Evolutionary conservation across 2,797 vertebrate genomes (phyloP).

Genomic region (Sebastes matsubarae): DNA sequence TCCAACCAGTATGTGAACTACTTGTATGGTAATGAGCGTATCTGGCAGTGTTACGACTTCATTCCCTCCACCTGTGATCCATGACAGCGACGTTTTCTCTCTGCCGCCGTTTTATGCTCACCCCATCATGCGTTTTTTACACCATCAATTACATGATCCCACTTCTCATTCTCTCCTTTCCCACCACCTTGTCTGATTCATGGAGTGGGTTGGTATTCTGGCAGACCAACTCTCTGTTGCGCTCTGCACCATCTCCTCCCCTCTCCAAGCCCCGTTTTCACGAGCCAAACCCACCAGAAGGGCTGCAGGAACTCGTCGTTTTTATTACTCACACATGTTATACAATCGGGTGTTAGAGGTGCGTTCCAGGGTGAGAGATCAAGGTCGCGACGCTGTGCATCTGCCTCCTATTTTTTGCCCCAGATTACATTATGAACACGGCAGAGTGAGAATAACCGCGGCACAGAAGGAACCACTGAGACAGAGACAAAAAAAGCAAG

Average conservation of each 20-base stretch:
- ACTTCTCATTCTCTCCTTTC: slow-evolving; percentile 19
- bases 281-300: slow-evolving; percentile 51
- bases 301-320: slow-evolving; percentile 13
- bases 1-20: background rate
- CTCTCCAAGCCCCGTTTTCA: slow-evolving; percentile 10
- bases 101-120: slow-evolving; percentile 28
- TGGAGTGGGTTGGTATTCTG: slow-evolving; percentile 23
- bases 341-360: slow-evolving; percentile 20
- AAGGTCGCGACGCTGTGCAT: slow-evolving; percentile 31
- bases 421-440: background rate
- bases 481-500: background rate
- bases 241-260: slow-evolving; percentile 24
- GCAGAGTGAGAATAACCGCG: background rate
- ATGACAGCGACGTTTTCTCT: slow-evolving; percentile 45
- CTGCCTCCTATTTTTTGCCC: slow-evolving; percentile 15
- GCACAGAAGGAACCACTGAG: background rate
- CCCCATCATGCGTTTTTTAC: slow-evolving; percentile 46
- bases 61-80: slow-evolving; percentile 63
- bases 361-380: slow-evolving; percentile 34
- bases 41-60: slow-evolving; percentile 50
- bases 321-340: slow-evolving; percentile 29
- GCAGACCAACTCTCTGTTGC: slow-evolving; percentile 24
- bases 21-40: slow-evolving; percentile 31
- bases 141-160: slow-evolving; percentile 41
- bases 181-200: slow-evolving; percentile 52